Base-by-base conservation (phyloP, 2,113 vertebrate species). In the Lipophrys pholis region DNA sequence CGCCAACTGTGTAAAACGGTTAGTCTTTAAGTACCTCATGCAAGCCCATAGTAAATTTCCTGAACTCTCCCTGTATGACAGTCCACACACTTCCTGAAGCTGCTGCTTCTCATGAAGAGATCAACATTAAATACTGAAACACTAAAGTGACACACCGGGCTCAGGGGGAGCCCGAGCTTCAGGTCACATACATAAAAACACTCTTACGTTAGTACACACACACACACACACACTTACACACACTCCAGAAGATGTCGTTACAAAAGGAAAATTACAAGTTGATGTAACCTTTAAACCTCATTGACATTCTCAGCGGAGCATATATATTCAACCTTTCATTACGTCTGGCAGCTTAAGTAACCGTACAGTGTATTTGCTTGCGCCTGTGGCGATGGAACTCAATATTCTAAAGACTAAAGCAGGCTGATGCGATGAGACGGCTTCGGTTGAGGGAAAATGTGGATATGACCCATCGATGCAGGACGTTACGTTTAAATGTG, bases 81-180 rank as follows among this genome's bases (percentile, higher is more conserved):
- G 11, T 43, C 14, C 17, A 17, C 7, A 51, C 11, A 11, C 11
- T 15, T 50, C 59, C 42, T 41, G 39, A n/a, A 69, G 41, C 30
- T 51, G n/a, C 15, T 43, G n/a, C 56, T 80, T 73, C 40, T 82
- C 43, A 49, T 45, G 62, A 57, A 76, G 43, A 15, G 1, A 69
- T 87, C 15, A 79, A 60, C 14, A 46, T 30, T 42, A 36, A 55
- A 72, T 21, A 75, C 55, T n/a, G 67, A 73, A 71, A 17, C 38
- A 60, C 49, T 76, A 42, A 48, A 73, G 53, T 14, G 41, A 73
- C 11, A 17, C 49, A 50, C 7, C 1, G 56, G 40, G 51, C 70
- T 51, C 17, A 43, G 43, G 53, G 53, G 63, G 45, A 52, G 46
- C 12, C 15, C 70, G 55, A 35, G 55, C 30, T 72, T 70, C 10